Conservation (phyloP, 2,888 invertebrate species). For the Melipona bicolor region DNA sequence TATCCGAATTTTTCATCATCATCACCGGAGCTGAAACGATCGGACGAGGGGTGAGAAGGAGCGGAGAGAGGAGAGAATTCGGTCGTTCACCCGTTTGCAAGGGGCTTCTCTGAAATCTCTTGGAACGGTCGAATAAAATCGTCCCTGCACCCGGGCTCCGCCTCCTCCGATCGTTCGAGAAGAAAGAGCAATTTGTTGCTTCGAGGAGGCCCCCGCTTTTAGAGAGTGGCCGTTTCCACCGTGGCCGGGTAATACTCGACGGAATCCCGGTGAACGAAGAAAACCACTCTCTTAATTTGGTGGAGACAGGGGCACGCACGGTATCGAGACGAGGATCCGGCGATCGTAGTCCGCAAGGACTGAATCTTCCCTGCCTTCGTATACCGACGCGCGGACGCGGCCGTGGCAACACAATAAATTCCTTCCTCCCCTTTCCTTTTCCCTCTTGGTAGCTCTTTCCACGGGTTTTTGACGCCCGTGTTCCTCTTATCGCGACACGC, state of each 20-base stretch:
- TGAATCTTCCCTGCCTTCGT: constrained; percentile 31
- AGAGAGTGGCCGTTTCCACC: constrained; percentile 34
- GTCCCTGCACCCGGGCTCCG: neutral
- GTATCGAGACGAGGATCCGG: constrained; percentile 51
- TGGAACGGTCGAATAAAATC: constrained; percentile 45
- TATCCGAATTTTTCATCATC: too few species aligned
- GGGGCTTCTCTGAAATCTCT: constrained; percentile 5
- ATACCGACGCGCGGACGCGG: constrained; percentile 24
- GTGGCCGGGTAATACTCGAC: constrained; percentile 32
- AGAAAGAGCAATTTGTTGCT: constrained; percentile 62
- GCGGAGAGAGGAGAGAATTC: neutral
- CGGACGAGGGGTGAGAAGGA: neutral
- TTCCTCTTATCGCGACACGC: constrained; percentile 77
- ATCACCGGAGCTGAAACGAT: neutral
- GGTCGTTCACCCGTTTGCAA: constrained; percentile 12
- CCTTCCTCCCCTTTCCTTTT: constrained; percentile 60
- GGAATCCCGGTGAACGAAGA: constrained; percentile 61
- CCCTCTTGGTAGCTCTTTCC: constrained; percentile 70
- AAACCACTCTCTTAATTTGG: constrained; percentile 68
- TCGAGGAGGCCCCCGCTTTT: constrained; percentile 37
- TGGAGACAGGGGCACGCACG: constrained; percentile 24
- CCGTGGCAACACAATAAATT: constrained; percentile 66
- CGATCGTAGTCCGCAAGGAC: constrained; percentile 18
- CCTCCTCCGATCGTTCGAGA: constrained; percentile 12
- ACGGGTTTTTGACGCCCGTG: constrained; percentile 77